phyloP scores from a whole-genome alignment of 2,113 vertebrate genomes.

The Corvus moneduloides region DNA sequence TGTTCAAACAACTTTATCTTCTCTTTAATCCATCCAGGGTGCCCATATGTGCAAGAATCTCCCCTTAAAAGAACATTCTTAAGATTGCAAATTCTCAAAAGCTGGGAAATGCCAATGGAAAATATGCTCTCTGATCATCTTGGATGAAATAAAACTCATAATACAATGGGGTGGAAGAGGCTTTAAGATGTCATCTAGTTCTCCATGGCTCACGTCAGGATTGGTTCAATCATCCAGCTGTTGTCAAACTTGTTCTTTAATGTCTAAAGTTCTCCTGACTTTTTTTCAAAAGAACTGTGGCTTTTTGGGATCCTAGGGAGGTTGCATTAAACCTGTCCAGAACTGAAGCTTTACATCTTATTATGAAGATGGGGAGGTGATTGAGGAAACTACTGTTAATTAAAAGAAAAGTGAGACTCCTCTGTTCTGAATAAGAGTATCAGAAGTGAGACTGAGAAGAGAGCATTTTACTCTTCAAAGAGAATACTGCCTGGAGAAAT shows the following conservation, averaged over 20 bases:
- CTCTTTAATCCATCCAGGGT: not conserved
- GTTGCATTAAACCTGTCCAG: not conserved
- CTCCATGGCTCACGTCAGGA: not conserved
- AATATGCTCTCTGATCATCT: not conserved
- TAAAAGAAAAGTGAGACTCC: not conserved
- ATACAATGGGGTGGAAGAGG: not conserved
- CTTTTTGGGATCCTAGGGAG: not conserved
- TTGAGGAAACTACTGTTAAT: not conserved
- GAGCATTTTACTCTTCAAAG: not conserved
- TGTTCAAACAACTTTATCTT: not conserved
- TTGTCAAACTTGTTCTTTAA: not conserved
- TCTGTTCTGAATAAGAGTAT: not conserved
- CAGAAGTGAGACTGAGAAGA: not conserved
- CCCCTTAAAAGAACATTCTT: not conserved
- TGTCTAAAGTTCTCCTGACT: not conserved
- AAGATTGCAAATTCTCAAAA: not conserved
- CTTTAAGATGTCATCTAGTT: not conserved
- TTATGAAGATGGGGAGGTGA: not conserved
- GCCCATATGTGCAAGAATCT: not conserved
- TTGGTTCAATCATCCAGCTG: not conserved
- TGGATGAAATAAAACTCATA: not conserved
- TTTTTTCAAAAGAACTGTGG: not conserved
- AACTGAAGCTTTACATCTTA: not conserved
- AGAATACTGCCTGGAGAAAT: not conserved
- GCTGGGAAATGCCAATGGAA: not conserved